These are phyloP conservation scores for Tipula helvola DNA, from an alignment of 2,888 invertebrate species.

Conservation along the genomic window DNA sequence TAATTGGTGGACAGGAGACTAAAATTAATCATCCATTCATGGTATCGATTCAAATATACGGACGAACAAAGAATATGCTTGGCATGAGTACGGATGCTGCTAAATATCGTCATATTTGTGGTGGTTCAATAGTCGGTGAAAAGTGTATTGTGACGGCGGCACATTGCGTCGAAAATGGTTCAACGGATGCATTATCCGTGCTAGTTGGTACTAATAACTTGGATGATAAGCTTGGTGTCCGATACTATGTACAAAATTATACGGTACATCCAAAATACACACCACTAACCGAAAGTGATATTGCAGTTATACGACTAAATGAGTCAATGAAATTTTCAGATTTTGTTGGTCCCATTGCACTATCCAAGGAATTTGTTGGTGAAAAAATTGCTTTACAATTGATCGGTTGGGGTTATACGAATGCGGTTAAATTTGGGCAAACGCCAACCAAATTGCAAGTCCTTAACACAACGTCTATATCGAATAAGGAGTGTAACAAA, in stretches of 20 bases:
- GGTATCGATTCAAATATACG: not conserved
- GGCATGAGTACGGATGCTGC: not conserved
- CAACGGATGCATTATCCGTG: not conserved
- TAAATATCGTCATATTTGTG: constrained; percentile 12
- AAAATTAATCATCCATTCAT: not conserved
- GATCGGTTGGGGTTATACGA: not conserved
- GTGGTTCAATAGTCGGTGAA: constrained; percentile 10
- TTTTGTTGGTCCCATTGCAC: not conserved
- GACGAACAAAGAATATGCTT: not conserved
- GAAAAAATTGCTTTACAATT: not conserved
- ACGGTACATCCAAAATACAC: not conserved
- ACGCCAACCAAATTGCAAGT: not conserved
- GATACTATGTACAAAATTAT: not conserved
- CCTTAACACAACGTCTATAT: not conserved
- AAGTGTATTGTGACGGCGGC: constrained; percentile 12
- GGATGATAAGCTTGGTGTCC: not conserved
- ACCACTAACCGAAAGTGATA: not conserved
- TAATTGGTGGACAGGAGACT: not conserved
- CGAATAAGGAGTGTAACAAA: not conserved
- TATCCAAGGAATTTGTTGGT: not conserved
- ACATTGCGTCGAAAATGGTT: constrained; percentile 11
- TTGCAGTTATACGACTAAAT: not conserved
- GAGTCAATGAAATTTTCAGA: not conserved
- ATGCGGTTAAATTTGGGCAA: not conserved
- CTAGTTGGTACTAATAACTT: not conserved